Percentiles rank a stretch among this genome's conserved stretches.
These are phyloP conservation scores for Flabesymbios commensalis DNA, from an alignment of 2,888 invertebrate genomes.

Conservation along the genomic window DNA sequence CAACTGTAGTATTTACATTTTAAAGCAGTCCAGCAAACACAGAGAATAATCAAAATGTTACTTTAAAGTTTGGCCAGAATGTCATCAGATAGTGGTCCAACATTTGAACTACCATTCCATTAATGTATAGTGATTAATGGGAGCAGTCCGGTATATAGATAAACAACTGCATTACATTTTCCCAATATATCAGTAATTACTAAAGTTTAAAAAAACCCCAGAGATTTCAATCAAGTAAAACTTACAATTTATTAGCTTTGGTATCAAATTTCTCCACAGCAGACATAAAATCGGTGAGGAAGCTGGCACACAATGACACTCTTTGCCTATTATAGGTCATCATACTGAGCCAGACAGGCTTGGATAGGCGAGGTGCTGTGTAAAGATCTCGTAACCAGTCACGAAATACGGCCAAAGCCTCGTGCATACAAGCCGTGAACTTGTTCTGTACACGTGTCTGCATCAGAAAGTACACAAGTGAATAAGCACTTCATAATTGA, in stretches of 20 bases:
- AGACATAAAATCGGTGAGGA: conserved; percentile 58
- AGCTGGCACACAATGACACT: conserved; percentile 55
- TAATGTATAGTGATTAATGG: no score
- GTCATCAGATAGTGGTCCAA: no score
- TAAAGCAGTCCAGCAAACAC: not conserved
- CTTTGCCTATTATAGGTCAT: conserved; percentile 63
- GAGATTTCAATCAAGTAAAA: no score
- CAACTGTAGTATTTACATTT: not conserved
- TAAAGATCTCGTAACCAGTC: conserved; percentile 72
- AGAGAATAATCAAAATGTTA: no score
- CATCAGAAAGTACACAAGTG: not conserved
- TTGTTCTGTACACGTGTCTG: not conserved
- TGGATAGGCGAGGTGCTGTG: conserved; percentile 70
- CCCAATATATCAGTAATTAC: no score
- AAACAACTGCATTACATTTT: no score
- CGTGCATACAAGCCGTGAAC: conserved; percentile 8
- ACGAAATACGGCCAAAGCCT: conserved; percentile 58
- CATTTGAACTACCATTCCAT: no score
- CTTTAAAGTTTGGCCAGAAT: no score
- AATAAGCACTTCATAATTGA: no score
- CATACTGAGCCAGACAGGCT: conserved; percentile 73
- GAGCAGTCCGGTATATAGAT: no score
- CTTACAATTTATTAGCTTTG: conserved; percentile 85
- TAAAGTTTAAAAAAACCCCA: no score
- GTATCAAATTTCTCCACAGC: conserved; percentile 69